Evolutionary conservation across 1,140 invertebrate genomes (phyloP).

Genomic region (Diprion similis): DNA sequence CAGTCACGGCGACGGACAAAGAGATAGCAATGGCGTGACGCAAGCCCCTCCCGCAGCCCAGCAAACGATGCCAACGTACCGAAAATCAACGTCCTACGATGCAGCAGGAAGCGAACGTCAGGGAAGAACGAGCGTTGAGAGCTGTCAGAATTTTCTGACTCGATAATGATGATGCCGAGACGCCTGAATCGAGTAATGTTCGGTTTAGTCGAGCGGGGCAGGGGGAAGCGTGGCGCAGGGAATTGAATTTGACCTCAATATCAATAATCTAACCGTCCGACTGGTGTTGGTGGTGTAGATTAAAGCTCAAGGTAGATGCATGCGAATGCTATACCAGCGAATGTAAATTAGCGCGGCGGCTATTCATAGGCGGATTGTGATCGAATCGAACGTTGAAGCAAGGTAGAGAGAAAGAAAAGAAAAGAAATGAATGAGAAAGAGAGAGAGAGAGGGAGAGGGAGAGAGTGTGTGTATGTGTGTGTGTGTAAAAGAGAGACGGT

Average conservation of each 20-base stretch:
- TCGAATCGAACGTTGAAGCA: conserved; percentile 33
- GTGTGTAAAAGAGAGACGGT: not conserved
- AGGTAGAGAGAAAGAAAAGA: conserved; percentile 32
- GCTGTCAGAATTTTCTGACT: conserved; percentile 10
- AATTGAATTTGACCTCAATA: not conserved
- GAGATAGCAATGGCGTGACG: conserved; percentile 28
- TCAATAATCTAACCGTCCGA: conserved; percentile 31
- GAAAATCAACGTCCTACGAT: not conserved
- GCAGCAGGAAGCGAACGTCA: not conserved
- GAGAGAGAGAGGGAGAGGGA: conserved; percentile 17
- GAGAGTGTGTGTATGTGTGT: no score
- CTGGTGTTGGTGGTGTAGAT: conserved; percentile 13
- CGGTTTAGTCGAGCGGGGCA: no score
- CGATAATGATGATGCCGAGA: not conserved
- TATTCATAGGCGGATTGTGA: conserved; percentile 47
- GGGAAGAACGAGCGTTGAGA: not conserved
- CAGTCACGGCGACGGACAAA: conserved; percentile 19
- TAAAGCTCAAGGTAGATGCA: conserved; percentile 10
- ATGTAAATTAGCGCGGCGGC: conserved; percentile 47
- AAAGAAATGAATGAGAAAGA: not conserved
- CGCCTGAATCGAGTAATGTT: no score
- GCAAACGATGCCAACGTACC: conserved; percentile 5
- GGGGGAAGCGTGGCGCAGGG: not conserved
- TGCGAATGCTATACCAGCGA: conserved; percentile 31
- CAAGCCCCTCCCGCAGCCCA: conserved; percentile 17